A percentile compares a stretch with the other conserved stretches of the same genome.
Evolutionary conservation across 2,888 invertebrate genomes (phyloP).

Genomic region (Lutraria lutraria): DNA sequence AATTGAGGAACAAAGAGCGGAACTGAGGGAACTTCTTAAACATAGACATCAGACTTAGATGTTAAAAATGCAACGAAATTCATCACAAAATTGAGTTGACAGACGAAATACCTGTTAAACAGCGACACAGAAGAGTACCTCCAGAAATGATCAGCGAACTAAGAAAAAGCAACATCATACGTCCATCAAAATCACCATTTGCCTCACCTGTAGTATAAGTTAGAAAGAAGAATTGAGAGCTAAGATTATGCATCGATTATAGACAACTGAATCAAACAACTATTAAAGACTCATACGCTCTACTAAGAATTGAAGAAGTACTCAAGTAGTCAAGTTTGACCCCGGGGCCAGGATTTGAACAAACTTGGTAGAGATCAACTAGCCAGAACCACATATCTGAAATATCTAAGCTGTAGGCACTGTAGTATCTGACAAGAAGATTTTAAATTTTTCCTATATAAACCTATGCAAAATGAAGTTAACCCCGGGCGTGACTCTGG

Average conservation of each 20-base stretch:
- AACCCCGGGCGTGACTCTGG: too few relatives aligned
- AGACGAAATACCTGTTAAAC: conserved; percentile 25
- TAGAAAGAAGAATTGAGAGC: conserved; percentile 37
- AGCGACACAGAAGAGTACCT: conserved; percentile 26
- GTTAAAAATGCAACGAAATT: conserved; percentile 16
- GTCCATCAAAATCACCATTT: conserved; percentile 41
- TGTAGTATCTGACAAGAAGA: too few relatives aligned
- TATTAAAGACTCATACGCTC: conserved; percentile 22
- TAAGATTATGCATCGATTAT: conserved; percentile 31
- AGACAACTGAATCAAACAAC: conserved; percentile 2
- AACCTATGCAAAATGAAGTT: too few relatives aligned
- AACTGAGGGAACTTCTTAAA: neutral
- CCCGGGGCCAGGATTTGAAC: too few relatives aligned
- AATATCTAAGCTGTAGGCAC: too few relatives aligned
- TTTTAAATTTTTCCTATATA: too few relatives aligned
- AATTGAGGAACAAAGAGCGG: neutral
- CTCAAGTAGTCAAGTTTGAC: too few relatives aligned
- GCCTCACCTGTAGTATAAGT: conserved; percentile 34
- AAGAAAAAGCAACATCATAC: neutral
- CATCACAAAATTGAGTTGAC: conserved; percentile 38
- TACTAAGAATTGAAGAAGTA: conserved; percentile 36
- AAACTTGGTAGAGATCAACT: too few relatives aligned
- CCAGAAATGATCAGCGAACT: conserved; percentile 30
- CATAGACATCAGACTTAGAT: conserved; percentile 27
- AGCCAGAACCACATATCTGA: too few relatives aligned